These are phyloP conservation scores for Melanotaenia pygmaea DNA, from an alignment of 2,797 vertebrate genomes.

Conservation along the genomic window DNA sequence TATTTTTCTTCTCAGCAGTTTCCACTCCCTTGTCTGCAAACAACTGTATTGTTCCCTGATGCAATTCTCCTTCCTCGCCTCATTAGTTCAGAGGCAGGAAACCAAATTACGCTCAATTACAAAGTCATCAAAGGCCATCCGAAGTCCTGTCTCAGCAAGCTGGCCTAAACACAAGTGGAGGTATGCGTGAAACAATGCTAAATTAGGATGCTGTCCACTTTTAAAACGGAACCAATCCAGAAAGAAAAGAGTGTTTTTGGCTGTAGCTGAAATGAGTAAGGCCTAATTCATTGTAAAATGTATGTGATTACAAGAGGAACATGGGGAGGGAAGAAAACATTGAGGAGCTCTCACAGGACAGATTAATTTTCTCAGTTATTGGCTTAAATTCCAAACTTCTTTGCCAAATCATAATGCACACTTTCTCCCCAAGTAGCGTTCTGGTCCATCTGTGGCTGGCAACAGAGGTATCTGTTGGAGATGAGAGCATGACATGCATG, in stretches of 20 bases:
- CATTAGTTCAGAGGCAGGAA: constrained; percentile 84
- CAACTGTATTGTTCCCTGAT: constrained; percentile 57
- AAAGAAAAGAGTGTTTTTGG: constrained; percentile 20
- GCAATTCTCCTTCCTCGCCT: constrained; percentile 74
- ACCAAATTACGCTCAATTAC: constrained; percentile 85
- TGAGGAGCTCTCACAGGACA: constrained; percentile 22
- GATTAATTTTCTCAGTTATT: constrained; percentile 51
- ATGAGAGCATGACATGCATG: constrained; percentile 32
- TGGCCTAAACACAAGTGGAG: constrained; percentile 18
- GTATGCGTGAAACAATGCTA: constrained; percentile 10
- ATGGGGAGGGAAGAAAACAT: background rate
- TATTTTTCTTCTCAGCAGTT: constrained; percentile 9
- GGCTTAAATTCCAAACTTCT: constrained; percentile 29
- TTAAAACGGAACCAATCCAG: constrained; percentile 23
- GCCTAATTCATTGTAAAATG: constrained; percentile 2
- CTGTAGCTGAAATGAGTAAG: constrained; percentile 4
- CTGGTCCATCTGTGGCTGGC: background rate
- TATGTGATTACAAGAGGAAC: constrained; percentile 34
- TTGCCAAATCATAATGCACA: constrained; percentile 54
- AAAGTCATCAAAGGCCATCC: constrained; percentile 82
- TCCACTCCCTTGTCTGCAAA: constrained; percentile 44
- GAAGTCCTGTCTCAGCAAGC: constrained; percentile 80
- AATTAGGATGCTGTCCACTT: constrained; percentile 21
- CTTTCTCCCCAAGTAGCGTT: constrained; percentile 26
- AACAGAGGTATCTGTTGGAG: constrained; percentile 25